Evolutionary conservation across 1,140 invertebrate species (phyloP), one percentile per base, ranked within the genome.

Genomic region (Tetranychus cinnabarinus): DNA sequence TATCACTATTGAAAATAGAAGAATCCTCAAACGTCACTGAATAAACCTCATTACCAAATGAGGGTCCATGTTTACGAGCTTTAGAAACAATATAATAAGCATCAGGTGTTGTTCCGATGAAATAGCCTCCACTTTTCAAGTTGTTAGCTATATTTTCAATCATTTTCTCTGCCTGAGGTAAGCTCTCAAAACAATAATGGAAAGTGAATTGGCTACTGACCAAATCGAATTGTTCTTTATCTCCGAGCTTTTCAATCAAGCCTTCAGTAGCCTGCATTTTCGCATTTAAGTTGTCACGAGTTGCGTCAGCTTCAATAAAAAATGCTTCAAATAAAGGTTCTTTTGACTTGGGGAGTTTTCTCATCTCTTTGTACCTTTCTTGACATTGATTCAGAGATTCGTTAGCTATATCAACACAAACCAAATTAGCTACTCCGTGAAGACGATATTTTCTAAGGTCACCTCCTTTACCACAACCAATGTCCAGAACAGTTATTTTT

Each of bases 171-270:
- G 89, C 91, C 75, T 96, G 90, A n/a, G 75, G 69, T 60, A 90
- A 72, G 59, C 84, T 86, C 73, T 97, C 90, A 77, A 98, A 99
- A 68, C 68, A 66, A 62, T 69, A 69, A 66, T 79, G 78, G 68
- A 98, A 85, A 33, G 91, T 85, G 80, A 99, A 99, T 73, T 99
- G 96, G 72, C 90, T 95, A 68, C 88, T 95, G 0, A 89, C 85
- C 4, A 99, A 67, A 72, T 98, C 87, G 68, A 98, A 78, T 67
- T 81, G 77, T 46, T 81, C 81, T 5, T 81, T 78, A 72, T 88
- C 81, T 65, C 77, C 75, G 68, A 63, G 35, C 31, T 52, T 52
- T n/a, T 52, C 31, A 31, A 33, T 2, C 8, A 52, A 6, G 5
- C 5, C n/a, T 42, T 42, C 10, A 10, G 39, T 42, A 6, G 5